Percentiles rank a stretch among this genome's conserved stretches.
These are phyloP conservation scores for Xylota sylvarum DNA, from an alignment of 2,888 invertebrate genomes.

Conservation along the genomic window DNA sequence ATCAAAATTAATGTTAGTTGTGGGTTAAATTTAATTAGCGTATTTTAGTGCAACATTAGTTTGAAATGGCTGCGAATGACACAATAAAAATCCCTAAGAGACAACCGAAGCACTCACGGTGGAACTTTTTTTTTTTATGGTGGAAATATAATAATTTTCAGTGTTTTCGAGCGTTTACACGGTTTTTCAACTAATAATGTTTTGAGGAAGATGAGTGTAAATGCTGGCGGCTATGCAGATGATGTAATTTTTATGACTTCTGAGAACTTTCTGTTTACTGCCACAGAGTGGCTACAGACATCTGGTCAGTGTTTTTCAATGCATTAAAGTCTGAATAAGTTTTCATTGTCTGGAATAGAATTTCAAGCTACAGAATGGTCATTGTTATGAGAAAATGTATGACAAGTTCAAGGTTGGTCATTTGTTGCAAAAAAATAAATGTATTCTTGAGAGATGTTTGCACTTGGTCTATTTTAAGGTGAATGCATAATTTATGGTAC, in stretches of 20 bases:
- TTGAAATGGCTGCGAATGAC: background rate
- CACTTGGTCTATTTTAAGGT: no score
- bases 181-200: background rate
- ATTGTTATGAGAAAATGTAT: no score
- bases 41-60: background rate
- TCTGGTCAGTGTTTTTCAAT: background rate
- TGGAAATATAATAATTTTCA: background rate
- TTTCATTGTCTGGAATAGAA: no score
- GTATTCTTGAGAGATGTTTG: no score
- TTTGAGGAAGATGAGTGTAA: background rate
- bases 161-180: background rate
- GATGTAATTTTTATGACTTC: background rate
- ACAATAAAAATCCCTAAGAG: background rate
- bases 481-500: no score
- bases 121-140: background rate
- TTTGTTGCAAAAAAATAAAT: no score
- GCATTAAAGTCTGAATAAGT: no score
- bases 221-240: background rate
- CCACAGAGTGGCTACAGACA: background rate
- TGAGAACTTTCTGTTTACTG: background rate
- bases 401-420: no score
- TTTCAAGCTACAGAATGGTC: no score
- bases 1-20: background rate
- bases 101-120: background rate
- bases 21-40: background rate